Evolutionary conservation across 1,140 invertebrate species (phyloP).

Genomic region (Rhysida immarginata): DNA sequence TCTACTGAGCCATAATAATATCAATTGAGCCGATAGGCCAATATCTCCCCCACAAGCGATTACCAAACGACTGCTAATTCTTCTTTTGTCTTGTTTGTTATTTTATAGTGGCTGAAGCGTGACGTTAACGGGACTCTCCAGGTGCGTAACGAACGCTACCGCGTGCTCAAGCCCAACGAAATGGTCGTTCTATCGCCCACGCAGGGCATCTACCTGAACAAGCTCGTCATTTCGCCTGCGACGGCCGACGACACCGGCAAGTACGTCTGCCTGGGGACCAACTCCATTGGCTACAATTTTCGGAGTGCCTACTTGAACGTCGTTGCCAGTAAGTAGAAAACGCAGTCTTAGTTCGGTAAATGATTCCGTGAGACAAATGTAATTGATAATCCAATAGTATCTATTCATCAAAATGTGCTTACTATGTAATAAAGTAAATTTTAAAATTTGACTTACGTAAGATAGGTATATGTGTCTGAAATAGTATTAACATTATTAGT

Average conservation of each 20-base stretch:
- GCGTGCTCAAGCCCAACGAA: slow-evolving; percentile 14
- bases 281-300: slow-evolving; percentile 21
- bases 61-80: not conserved
- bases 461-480: too few relatives aligned
- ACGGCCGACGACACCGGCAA: slow-evolving; percentile 18
- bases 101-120: slow-evolving; percentile 16
- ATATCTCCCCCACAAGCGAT: not conserved
- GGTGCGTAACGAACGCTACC: slow-evolving; percentile 11
- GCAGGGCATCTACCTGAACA: slow-evolving; percentile 20
- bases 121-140: slow-evolving; percentile 2
- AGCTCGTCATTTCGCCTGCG: slow-evolving; percentile 17
- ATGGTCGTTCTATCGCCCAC: slow-evolving; percentile 9
- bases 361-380: too few relatives aligned
- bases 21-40: not conserved
- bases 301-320: slow-evolving; percentile 20
- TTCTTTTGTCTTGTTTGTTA: not conserved
- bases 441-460: too few relatives aligned
- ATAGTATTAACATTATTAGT: too few relatives aligned
- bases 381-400: too few relatives aligned
- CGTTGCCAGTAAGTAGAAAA: slow-evolving; percentile 16
- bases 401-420: too few relatives aligned
- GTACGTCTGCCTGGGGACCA: slow-evolving; percentile 24
- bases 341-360: too few relatives aligned
- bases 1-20: not conserved
- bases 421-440: too few relatives aligned